These are phyloP conservation scores for Gonocerus acuteangulatus DNA, from an alignment of 2,888 invertebrate species.

Conservation along the genomic window DNA sequence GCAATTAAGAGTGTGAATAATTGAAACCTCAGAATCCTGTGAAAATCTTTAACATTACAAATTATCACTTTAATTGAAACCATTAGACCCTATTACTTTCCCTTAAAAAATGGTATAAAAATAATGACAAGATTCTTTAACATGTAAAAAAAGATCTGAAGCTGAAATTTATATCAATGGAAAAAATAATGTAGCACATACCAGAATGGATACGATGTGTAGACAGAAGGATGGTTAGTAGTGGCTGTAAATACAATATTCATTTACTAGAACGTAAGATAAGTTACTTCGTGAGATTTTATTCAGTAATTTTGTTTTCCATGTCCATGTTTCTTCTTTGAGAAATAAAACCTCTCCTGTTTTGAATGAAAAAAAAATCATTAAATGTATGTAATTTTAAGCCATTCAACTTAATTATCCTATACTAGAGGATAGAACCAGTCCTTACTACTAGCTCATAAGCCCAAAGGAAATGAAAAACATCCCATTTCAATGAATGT, in stretches of 20 bases:
- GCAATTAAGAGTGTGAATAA: too few relatives aligned
- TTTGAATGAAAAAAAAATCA: neutral
- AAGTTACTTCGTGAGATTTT: conserved; percentile 3
- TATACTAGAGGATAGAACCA: neutral
- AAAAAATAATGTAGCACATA: too few relatives aligned
- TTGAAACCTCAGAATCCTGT: too few relatives aligned
- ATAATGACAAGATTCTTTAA: too few relatives aligned
- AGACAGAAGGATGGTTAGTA: neutral
- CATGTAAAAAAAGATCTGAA: too few relatives aligned
- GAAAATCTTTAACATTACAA: too few relatives aligned
- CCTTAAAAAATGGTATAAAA: too few relatives aligned
- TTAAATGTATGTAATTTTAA: neutral
- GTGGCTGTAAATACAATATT: conserved; percentile 10
- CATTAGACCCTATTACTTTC: too few relatives aligned
- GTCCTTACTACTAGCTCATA: neutral
- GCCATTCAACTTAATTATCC: neutral
- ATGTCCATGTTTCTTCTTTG: conserved; percentile 1
- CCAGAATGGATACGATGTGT: neutral
- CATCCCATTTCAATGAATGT: too few relatives aligned
- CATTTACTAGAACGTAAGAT: conserved; percentile 16
- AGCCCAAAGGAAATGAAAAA: too few relatives aligned
- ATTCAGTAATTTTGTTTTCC: conserved; percentile 9
- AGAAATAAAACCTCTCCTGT: conserved; percentile 13
- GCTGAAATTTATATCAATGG: too few relatives aligned
- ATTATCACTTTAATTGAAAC: too few relatives aligned